Conservation (phyloP, 2,797 vertebrate species). For the Muraenolepis orangiensis region DNA sequence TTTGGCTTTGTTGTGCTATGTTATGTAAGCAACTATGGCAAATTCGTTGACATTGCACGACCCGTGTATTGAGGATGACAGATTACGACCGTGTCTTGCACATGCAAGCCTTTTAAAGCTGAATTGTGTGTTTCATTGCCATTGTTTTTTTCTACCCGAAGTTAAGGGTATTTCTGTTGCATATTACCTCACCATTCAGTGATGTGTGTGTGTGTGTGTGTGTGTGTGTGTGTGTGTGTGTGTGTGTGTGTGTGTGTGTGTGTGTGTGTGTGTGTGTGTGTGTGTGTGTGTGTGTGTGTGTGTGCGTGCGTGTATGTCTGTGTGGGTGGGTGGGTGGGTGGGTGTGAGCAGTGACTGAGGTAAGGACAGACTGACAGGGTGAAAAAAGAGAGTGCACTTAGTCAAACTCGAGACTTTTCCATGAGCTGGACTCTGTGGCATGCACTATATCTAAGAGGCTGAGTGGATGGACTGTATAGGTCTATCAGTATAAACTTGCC, state of each 20-base stretch:
- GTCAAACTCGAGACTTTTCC: conserved; percentile 75
- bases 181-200: conserved; percentile 70
- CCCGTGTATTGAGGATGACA: too few relatives aligned
- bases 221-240: conserved; percentile 35
- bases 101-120: conserved; percentile 64
- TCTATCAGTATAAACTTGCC: conserved; percentile 71
- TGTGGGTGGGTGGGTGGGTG: conserved; percentile 1
- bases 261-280: conserved; percentile 27
- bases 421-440: conserved; percentile 75
- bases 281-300: background rate
- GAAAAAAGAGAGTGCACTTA: conserved; percentile 67
- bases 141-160: conserved; percentile 61
- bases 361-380: conserved; percentile 35
- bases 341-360: conserved; percentile 43
- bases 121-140: conserved; percentile 59
- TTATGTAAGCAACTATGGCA: background rate
- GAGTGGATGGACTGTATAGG: conserved; percentile 65
- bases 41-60: background rate
- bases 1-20: background rate
- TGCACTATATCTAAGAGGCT: conserved; percentile 73
- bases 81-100: conserved; percentile 20
- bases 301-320: background rate
- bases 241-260: conserved; percentile 46
- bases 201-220: conserved; percentile 43
- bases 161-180: conserved; percentile 65